phyloP scores from a whole-genome alignment of 2,797 vertebrate genomes.

The Sebastes goodei region DNA sequence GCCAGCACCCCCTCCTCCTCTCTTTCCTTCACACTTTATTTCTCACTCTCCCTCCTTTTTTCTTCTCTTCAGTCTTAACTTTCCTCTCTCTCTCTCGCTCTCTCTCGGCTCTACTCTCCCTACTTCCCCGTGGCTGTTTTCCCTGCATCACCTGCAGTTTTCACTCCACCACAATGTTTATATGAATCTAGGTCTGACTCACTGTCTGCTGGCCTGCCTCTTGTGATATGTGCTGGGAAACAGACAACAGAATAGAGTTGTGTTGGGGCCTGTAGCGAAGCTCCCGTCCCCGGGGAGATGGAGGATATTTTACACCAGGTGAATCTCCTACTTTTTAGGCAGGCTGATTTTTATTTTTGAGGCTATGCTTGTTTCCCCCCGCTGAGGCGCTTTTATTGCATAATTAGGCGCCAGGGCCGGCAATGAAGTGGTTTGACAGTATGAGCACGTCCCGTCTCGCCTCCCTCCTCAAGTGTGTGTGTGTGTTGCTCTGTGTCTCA shows the following conservation, averaged over 20 bases:
- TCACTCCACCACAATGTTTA: conserved; percentile 61
- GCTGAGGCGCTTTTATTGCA: conserved; percentile 71
- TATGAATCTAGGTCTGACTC: conserved; percentile 71
- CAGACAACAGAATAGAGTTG: conserved; percentile 52
- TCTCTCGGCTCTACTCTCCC: conserved; percentile 6
- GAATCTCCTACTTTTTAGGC: conserved; percentile 67
- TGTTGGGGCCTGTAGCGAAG: conserved; percentile 48
- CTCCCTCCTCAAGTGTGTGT: conserved; percentile 63
- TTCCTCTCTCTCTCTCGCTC: conserved; percentile 6
- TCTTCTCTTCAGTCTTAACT: conserved; percentile 33
- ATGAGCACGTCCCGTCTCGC: conserved; percentile 76
- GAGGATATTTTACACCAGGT: conserved; percentile 72
- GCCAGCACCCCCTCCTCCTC: not conserved
- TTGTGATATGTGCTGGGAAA: conserved; percentile 60
- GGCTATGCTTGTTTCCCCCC: conserved; percentile 43
- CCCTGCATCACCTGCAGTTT: conserved; percentile 65
- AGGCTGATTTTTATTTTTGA: conserved; percentile 70
- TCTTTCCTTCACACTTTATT: conserved; percentile 39
- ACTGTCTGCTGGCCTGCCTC: conserved; percentile 61
- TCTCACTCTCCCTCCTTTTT: conserved; percentile 44
- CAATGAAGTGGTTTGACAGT: conserved; percentile 77
- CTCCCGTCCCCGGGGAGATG: conserved; percentile 57
- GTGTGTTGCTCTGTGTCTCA: conserved; percentile 61
- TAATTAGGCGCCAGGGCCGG: conserved; percentile 71
- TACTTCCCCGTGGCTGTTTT: conserved; percentile 57